phyloP scores from a whole-genome alignment of 2,113 vertebrate genomes.

The Phasianus colchicus region DNA sequence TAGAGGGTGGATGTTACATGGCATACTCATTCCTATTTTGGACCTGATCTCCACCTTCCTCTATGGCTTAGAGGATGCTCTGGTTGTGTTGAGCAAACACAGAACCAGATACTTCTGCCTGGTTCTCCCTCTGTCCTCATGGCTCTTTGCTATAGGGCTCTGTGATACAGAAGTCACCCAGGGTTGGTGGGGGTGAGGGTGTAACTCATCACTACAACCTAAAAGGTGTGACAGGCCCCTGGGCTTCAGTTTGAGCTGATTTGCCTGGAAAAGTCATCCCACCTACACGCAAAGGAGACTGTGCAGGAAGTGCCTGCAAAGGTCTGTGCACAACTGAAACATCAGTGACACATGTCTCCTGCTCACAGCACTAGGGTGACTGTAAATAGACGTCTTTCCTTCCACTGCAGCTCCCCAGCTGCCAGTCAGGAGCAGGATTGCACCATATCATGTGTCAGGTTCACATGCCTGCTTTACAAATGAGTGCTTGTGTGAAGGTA shows the following conservation, averaged over 20 bases:
- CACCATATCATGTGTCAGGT: fast-evolving
- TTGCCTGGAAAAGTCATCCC: background rate
- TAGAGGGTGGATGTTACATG: background rate
- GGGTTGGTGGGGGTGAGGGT: background rate
- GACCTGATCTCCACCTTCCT: background rate
- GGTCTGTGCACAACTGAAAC: fast-evolving
- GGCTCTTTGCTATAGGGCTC: background rate
- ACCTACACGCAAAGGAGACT: background rate
- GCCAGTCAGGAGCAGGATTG: background rate
- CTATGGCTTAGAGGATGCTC: background rate
- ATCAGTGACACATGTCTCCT: background rate
- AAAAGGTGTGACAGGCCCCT: background rate
- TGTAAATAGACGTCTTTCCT: background rate
- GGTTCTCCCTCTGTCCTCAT: background rate
- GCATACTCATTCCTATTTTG: background rate
- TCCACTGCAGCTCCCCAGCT: background rate
- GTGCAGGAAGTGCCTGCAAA: fast-evolving
- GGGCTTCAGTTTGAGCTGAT: background rate
- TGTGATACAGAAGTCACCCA: background rate
- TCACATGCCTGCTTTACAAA: background rate
- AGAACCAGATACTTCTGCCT: background rate
- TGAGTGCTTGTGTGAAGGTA: background rate
- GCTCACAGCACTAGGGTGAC: background rate
- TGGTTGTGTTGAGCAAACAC: background rate
- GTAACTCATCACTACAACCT: background rate